These are phyloP conservation scores for Operophtera brumata DNA, from an alignment of 2,888 invertebrate species.

Conservation along the genomic window DNA sequence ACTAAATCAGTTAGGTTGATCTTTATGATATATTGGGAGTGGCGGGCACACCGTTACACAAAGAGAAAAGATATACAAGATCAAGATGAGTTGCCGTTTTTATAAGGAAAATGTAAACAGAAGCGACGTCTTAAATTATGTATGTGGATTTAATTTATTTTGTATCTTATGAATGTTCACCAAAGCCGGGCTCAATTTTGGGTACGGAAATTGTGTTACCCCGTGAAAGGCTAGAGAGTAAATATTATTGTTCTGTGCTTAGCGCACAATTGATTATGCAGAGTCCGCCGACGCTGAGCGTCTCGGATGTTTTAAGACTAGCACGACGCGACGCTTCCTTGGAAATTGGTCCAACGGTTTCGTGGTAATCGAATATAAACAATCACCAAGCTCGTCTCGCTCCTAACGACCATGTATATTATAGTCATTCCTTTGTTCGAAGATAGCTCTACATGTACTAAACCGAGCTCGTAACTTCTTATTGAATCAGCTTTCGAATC, in stretches of 20 bases:
- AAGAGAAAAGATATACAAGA: conserved; percentile 23
- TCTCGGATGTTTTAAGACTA: conserved; percentile 46
- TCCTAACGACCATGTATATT: conserved; percentile 35
- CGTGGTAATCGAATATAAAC: conserved; percentile 58
- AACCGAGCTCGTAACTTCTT: conserved; percentile 56
- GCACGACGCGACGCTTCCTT: conserved; percentile 32
- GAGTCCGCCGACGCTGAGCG: conserved; percentile 33
- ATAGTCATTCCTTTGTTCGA: conserved; percentile 36
- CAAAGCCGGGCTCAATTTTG: conserved; percentile 5
- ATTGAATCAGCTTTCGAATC: conserved; percentile 66
- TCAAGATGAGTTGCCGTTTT: conserved; percentile 24
- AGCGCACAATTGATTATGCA: conserved; percentile 47
- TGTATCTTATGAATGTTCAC: conserved; percentile 8
- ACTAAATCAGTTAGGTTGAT: conserved; percentile 64
- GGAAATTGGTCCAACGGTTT: conserved; percentile 49
- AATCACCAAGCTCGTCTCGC: conserved; percentile 49
- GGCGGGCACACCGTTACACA: conserved; percentile 30
- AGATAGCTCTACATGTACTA: conserved; percentile 52
- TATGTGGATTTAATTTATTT: conserved; percentile 15
- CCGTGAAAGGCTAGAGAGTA: conserved; percentile 24
- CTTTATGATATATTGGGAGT: conserved; percentile 40
- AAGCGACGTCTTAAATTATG: conserved; percentile 18
- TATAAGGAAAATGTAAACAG: conserved; percentile 29
- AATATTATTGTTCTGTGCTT: conserved; percentile 38
- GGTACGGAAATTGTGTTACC: conserved; percentile 17